Percentiles rank a stretch among this genome's conserved stretches.
Evolutionary conservation across 2,797 vertebrate genomes (phyloP).

Genomic region (Pygocentrus nattereri): DNA sequence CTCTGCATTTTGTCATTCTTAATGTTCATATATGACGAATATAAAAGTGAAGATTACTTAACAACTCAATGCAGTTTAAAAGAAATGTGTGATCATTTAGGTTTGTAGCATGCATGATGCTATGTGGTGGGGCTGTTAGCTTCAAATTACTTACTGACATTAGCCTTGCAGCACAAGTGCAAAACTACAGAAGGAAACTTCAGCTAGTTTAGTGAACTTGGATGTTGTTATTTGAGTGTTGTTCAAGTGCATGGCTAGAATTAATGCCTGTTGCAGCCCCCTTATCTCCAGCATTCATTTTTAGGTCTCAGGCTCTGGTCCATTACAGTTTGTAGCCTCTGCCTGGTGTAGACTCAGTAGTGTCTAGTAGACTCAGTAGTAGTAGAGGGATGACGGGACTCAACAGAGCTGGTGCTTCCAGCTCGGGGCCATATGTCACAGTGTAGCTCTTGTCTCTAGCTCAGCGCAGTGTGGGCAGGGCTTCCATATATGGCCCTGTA

Average conservation of each 20-base stretch:
- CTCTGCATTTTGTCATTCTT: too few species aligned
- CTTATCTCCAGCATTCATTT: not conserved
- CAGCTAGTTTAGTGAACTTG: not conserved
- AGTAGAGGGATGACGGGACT: constrained; percentile 14
- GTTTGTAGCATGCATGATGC: not conserved
- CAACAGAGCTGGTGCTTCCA: constrained; percentile 8
- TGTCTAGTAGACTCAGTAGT: not conserved
- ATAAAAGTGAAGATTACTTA: too few species aligned
- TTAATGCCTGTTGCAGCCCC: not conserved
- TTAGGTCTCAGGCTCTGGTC: not conserved
- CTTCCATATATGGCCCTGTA: constrained; percentile 40
- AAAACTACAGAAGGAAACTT: not conserved
- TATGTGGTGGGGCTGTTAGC: not conserved
- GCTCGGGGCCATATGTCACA: constrained; percentile 27
- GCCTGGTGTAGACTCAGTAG: not conserved
- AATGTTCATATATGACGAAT: too few species aligned
- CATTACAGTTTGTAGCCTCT: not conserved
- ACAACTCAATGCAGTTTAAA: too few species aligned
- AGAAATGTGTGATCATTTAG: not conserved
- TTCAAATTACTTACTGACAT: too few species aligned
- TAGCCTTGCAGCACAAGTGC: too few species aligned
- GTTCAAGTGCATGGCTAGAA: not conserved
- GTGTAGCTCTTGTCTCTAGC: not conserved
- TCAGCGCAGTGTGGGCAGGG: not conserved
- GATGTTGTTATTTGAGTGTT: not conserved